Conservation (phyloP, 1,140 invertebrate species). For the Drosophila miranda region DNA sequence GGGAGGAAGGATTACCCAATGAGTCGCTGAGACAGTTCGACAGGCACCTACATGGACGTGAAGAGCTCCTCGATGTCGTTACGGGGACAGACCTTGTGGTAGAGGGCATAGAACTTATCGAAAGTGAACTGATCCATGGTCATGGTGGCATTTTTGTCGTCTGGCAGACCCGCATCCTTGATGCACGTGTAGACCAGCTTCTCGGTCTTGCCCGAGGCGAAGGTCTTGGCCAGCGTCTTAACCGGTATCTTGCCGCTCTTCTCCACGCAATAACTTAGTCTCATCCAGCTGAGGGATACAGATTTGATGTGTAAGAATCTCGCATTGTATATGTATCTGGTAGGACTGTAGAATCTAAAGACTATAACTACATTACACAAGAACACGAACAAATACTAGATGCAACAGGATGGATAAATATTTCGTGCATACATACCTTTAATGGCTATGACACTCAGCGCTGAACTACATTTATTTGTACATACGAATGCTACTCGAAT, state of each 20-base stretch:
- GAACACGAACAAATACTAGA: no score
- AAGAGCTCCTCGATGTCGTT: constrained; percentile 99
- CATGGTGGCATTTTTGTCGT: constrained; percentile 98
- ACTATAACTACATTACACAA: no score
- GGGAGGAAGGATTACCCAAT: no score
- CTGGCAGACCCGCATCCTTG: constrained; percentile 95
- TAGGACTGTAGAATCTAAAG: no score
- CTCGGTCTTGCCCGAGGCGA: constrained; percentile 98
- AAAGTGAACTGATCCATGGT: constrained; percentile 98
- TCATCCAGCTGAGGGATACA: constrained; percentile 92
- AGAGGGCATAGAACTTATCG: constrained; percentile 99
- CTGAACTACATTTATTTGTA: no score
- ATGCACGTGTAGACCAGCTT: constrained; percentile 99
- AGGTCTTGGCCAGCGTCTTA: constrained; percentile 97
- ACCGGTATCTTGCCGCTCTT: constrained; percentile 98
- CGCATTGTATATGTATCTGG: no score
- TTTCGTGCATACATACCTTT: no score
- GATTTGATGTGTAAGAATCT: no score
- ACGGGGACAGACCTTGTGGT: constrained; percentile 99
- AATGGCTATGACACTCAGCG: no score
- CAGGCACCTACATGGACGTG: constrained; percentile 93
- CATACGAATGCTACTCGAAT: neutral
- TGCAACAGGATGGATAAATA: no score
- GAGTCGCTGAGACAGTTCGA: neutral
- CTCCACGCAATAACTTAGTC: constrained; percentile 95